Evolutionary conservation across 2,888 invertebrate species (phyloP).

Genomic region (Sclerodermus sp.): DNA sequence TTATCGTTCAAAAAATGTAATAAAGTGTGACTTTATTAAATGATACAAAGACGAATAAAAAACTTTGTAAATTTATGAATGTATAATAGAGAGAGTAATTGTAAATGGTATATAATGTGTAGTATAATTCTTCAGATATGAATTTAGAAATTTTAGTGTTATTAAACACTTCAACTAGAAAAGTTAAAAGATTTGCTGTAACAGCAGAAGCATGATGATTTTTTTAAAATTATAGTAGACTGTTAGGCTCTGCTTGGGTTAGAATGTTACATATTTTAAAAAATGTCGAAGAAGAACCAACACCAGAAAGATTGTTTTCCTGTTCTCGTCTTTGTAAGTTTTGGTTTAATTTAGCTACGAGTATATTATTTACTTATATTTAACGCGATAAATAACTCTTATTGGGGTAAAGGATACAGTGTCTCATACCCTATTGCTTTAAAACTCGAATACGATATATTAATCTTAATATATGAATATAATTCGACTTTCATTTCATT

Average conservation of each 20-base stretch:
- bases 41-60: too few species aligned
- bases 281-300: constrained; percentile 50
- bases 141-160: too few species aligned
- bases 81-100: too few species aligned
- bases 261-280: constrained; percentile 48
- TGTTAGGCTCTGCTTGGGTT: constrained; percentile 47
- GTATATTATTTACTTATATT: constrained; percentile 32
- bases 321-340: constrained; percentile 20
- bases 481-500: background rate
- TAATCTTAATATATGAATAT: too few species aligned
- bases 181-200: constrained; percentile 21
- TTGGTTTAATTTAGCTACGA: constrained; percentile 22
- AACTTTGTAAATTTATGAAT: too few species aligned
- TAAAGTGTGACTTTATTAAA: too few species aligned
- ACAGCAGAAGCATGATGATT: constrained; percentile 31
- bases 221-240: constrained; percentile 31
- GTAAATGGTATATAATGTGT: too few species aligned
- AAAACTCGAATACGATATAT: too few species aligned
- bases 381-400: constrained; percentile 28
- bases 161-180: background rate
- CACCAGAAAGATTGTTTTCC: constrained; percentile 46
- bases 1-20: background rate
- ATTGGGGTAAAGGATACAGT: constrained; percentile 17
- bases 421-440: constrained; percentile 14
- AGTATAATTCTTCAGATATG: too few species aligned